Percentiles rank a stretch among this genome's conserved stretches.
These are phyloP conservation scores for Apotomis turbidana DNA, from an alignment of 2,888 invertebrate genomes.

Conservation along the genomic window DNA sequence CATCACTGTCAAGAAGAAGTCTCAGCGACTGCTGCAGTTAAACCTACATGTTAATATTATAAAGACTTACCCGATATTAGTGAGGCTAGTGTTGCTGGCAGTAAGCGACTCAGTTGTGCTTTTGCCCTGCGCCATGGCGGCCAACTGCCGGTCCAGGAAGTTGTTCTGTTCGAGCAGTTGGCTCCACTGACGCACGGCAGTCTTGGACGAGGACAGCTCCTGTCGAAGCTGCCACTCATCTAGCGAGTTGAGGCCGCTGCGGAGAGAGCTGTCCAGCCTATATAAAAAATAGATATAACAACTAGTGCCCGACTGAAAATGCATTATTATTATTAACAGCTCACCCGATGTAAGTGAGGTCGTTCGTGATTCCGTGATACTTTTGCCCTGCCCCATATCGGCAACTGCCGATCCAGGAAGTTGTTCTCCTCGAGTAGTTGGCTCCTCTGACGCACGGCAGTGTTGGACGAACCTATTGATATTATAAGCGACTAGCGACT, in stretches of 20 bases:
- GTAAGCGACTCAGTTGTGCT: constrained; percentile 73
- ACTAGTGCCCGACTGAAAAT: no score
- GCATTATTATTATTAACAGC: no score
- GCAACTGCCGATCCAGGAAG: constrained; percentile 72
- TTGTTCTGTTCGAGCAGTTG: constrained; percentile 77
- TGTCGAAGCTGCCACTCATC: constrained; percentile 78
- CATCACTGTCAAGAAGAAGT: neutral
- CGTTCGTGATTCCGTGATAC: constrained; percentile 67
- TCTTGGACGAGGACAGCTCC: constrained; percentile 75
- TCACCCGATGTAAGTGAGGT: no score
- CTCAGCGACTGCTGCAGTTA: no score
- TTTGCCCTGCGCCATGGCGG: constrained; percentile 78
- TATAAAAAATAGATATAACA: neutral
- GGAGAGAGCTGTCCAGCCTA: constrained; percentile 78
- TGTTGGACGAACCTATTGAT: no score
- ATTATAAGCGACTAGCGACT: no score
- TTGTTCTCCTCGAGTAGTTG: constrained; percentile 66
- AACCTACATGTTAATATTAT: no score
- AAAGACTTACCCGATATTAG: constrained; percentile 68
- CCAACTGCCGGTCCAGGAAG: constrained; percentile 72
- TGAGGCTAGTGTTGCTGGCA: constrained; percentile 78
- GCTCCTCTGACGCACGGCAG: no score
- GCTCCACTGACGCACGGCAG: constrained; percentile 77
- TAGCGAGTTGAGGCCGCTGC: constrained; percentile 78
- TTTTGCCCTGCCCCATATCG: constrained; percentile 77